Evolutionary conservation across 2,113 vertebrate genomes (phyloP).

Genomic region (Choloepus hoffmanni): DNA sequence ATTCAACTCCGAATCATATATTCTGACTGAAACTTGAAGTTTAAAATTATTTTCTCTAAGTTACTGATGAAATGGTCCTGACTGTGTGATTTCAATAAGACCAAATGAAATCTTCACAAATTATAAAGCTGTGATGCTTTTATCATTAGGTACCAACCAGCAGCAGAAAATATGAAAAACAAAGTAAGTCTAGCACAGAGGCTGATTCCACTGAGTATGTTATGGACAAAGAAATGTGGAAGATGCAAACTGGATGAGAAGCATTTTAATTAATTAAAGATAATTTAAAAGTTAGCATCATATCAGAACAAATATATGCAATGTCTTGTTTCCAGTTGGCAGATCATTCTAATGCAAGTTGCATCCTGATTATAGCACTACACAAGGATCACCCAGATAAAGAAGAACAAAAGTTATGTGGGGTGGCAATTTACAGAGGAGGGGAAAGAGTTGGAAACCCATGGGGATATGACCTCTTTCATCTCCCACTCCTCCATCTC

Average conservation of each 20-base stretch:
- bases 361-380: neutral
- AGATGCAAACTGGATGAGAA: neutral
- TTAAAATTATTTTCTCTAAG: slow-evolving; percentile 63
- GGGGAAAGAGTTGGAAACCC: neutral
- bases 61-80: slow-evolving; percentile 56
- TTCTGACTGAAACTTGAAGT: slow-evolving; percentile 40
- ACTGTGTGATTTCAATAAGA: slow-evolving; percentile 49
- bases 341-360: neutral
- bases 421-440: neutral
- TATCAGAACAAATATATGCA: neutral
- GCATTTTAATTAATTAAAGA: slow-evolving; percentile 45
- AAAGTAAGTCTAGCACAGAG: slow-evolving; percentile 1
- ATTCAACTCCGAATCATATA: slow-evolving; percentile 53
- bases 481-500: neutral
- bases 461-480: neutral
- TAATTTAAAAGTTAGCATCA: neutral
- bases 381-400: neutral
- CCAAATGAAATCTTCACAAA: slow-evolving; percentile 59
- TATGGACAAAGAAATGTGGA: slow-evolving; percentile 38
- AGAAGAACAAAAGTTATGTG: neutral
- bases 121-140: slow-evolving; percentile 12
- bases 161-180: slow-evolving; percentile 53
- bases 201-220: neutral
- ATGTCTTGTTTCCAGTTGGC: slow-evolving; percentile 13
- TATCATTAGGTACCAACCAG: neutral